Conservation (phyloP, 1,140 invertebrate genomes). For the Rhyacophila brunnea region DNA sequence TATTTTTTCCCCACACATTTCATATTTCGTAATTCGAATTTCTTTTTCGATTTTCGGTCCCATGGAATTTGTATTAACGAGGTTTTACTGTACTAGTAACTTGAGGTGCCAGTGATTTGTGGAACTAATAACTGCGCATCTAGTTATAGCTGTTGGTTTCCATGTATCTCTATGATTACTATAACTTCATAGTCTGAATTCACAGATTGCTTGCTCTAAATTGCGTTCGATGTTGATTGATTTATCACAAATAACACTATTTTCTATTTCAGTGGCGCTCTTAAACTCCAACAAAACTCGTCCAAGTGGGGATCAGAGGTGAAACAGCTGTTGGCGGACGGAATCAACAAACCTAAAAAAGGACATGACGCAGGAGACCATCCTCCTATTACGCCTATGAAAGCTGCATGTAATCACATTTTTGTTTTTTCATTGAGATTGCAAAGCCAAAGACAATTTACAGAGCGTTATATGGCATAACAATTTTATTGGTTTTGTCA, state of each 20-base stretch:
- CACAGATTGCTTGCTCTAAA: too few relatives aligned
- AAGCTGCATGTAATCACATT: slow-evolving; percentile 60
- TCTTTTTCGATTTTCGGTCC: too few relatives aligned
- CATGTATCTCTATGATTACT: too few relatives aligned
- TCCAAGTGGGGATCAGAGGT: slow-evolving; percentile 79
- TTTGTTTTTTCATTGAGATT: background rate
- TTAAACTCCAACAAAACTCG: slow-evolving; percentile 71
- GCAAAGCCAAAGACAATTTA: background rate
- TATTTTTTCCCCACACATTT: too few relatives aligned
- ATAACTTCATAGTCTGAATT: too few relatives aligned
- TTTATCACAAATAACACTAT: too few relatives aligned
- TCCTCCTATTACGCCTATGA: slow-evolving; percentile 98
- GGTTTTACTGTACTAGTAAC: too few relatives aligned
- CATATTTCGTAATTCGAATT: too few relatives aligned
- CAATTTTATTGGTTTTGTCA: background rate
- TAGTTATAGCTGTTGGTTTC: too few relatives aligned
- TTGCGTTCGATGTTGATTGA: background rate
- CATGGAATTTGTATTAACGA: too few relatives aligned
- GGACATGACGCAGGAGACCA: slow-evolving; percentile 97
- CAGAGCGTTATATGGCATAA: background rate
- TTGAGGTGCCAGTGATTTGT: too few relatives aligned
- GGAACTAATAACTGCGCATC: too few relatives aligned
- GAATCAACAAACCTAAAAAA: slow-evolving; percentile 81
- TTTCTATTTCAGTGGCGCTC: slow-evolving; percentile 58
- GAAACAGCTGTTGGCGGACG: slow-evolving; percentile 52